Conservation (phyloP, 2,888 invertebrate species). For the Drosophila merina region DNA sequence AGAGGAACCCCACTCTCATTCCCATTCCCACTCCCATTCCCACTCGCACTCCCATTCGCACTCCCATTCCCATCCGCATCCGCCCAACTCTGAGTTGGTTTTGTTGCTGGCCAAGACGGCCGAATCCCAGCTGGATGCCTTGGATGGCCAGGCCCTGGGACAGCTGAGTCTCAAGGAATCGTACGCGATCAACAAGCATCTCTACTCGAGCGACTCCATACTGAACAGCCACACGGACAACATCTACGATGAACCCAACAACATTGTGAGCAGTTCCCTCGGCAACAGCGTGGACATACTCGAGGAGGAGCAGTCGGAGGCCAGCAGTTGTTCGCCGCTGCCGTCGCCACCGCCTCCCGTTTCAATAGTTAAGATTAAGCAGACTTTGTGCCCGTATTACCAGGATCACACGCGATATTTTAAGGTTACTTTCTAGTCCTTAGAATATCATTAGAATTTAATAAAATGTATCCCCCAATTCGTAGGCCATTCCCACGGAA, state of each 20-base stretch:
- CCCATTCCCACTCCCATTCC: not conserved
- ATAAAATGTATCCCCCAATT: not conserved
- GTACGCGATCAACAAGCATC: conserved; percentile 80
- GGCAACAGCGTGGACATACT: conserved; percentile 81
- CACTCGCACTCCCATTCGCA: no score
- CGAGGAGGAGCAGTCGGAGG: conserved; percentile 75
- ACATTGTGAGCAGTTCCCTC: conserved; percentile 80
- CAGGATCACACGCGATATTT: conserved; percentile 82
- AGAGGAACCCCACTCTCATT: conserved; percentile 9
- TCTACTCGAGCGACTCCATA: conserved; percentile 83
- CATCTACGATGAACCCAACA: conserved; percentile 84
- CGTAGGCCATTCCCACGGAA: conserved; percentile 79
- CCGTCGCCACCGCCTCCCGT: conserved; percentile 79
- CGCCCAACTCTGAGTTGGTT: conserved; percentile 53
- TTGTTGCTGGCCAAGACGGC: conserved; percentile 34
- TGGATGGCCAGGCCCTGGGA: conserved; percentile 41
- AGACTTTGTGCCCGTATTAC: conserved; percentile 81
- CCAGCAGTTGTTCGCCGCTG: conserved; percentile 72
- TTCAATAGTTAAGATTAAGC: conserved; percentile 75
- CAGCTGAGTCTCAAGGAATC: conserved; percentile 76
- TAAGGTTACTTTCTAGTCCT: conserved; percentile 45
- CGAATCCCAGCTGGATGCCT: conserved; percentile 19
- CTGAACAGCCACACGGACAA: conserved; percentile 82
- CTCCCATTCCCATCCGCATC: not conserved
- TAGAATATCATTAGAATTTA: no score